Evolutionary conservation across 1,140 invertebrate genomes (phyloP).

Genomic region (Zaprionus africanus): DNA sequence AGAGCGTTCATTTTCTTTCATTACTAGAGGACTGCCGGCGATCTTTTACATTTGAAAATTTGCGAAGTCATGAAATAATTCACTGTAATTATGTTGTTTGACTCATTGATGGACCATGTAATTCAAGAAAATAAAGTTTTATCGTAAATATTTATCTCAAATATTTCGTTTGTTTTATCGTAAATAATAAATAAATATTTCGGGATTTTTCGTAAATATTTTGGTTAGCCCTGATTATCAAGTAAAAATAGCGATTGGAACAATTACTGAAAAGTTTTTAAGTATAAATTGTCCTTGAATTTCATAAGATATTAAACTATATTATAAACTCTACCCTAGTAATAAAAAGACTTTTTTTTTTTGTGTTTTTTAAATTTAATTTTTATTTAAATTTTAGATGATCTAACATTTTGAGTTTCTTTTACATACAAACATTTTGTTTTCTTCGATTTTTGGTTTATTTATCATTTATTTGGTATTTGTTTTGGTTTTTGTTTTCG

Average conservation of each 20-base stretch:
- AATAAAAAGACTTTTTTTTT: not conserved
- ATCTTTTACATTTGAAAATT: too few relatives aligned
- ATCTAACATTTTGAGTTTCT: slow-evolving; percentile 83
- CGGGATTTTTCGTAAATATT: too few relatives aligned
- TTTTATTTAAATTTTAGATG: slow-evolving; percentile 83
- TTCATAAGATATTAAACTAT: not conserved
- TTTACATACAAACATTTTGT: slow-evolving; percentile 83
- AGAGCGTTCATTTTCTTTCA: too few relatives aligned
- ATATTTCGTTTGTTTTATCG: too few relatives aligned
- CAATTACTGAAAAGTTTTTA: not conserved
- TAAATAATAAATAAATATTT: too few relatives aligned
- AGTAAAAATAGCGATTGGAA: not conserved
- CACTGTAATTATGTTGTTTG: too few relatives aligned
- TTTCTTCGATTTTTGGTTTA: slow-evolving; percentile 46
- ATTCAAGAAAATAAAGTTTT: too few relatives aligned
- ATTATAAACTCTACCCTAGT: not conserved
- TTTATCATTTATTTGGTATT: slow-evolving; percentile 29
- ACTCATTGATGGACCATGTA: too few relatives aligned
- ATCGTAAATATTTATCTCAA: too few relatives aligned
- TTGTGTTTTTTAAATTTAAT: slow-evolving; percentile 65
- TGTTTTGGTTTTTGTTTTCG: slow-evolving; percentile 36
- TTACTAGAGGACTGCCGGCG: too few relatives aligned
- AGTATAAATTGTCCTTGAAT: slow-evolving; percentile 10
- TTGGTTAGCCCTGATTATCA: too few relatives aligned
- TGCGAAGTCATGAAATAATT: too few relatives aligned